These are phyloP conservation scores for Trichopria drosophilae DNA, from an alignment of 2,888 invertebrate species.

Conservation along the genomic window DNA sequence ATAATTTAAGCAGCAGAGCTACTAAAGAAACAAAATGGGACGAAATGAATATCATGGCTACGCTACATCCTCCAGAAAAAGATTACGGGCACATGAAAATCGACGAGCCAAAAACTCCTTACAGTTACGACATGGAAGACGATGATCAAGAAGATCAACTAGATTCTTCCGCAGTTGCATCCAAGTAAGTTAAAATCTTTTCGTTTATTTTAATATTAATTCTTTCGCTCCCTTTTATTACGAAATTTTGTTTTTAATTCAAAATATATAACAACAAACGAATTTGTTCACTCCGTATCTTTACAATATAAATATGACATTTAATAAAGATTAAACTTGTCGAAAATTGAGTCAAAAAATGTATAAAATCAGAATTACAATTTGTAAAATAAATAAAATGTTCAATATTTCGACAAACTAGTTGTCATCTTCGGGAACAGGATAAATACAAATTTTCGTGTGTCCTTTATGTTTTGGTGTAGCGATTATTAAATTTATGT, in stretches of 20 bases:
- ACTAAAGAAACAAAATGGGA: slow-evolving; percentile 82
- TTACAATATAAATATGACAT: neutral
- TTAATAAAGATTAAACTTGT: neutral
- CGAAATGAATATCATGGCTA: slow-evolving; percentile 98
- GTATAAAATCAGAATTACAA: too few relatives aligned
- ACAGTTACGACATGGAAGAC: slow-evolving; percentile 64
- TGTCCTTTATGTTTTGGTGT: too few relatives aligned
- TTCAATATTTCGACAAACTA: too few relatives aligned
- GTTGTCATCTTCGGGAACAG: too few relatives aligned
- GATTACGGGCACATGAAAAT: slow-evolving; percentile 99
- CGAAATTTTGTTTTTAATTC: neutral
- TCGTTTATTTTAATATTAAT: slow-evolving; percentile 6
- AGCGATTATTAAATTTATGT: too few relatives aligned
- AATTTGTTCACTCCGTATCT: slow-evolving; percentile 1
- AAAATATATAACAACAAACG: neutral
- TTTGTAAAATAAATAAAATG: too few relatives aligned
- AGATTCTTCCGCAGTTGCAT: slow-evolving; percentile 73
- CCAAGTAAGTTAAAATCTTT: slow-evolving; percentile 64
- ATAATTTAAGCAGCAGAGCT: slow-evolving; percentile 44
- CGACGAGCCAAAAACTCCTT: slow-evolving; percentile 97
- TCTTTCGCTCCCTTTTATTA: neutral
- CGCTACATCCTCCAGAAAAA: slow-evolving; percentile 95
- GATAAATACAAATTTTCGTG: too few relatives aligned
- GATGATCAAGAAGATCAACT: slow-evolving; percentile 68
- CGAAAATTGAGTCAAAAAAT: too few relatives aligned